Evolutionary conservation across 2,797 vertebrate genomes (phyloP).

Genomic region (Sebastes diaconus): DNA sequence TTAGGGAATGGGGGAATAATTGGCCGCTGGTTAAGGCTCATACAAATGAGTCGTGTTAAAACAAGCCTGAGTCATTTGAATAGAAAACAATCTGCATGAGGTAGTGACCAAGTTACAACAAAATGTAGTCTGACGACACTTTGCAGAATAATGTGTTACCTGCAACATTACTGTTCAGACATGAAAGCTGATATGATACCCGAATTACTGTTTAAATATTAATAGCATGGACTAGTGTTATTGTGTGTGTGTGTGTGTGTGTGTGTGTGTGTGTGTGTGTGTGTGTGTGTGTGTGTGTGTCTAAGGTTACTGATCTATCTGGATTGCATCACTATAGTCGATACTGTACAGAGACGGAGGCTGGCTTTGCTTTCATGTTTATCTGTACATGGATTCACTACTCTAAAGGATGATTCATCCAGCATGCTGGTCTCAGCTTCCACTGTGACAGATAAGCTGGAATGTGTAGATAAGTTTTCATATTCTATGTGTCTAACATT

Average conservation of each 20-base stretch:
- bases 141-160: not conserved
- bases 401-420: conserved; percentile 20
- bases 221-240: not conserved
- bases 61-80: not conserved
- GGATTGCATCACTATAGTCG: conserved; percentile 29
- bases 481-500: not conserved
- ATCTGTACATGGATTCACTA: conserved; percentile 10
- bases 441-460: not conserved
- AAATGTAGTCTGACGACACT: not conserved
- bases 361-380: conserved; percentile 25
- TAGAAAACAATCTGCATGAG: not conserved
- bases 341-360: conserved; percentile 32
- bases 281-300: not conserved
- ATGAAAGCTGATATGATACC: conserved; percentile 25
- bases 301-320: conserved; percentile 35
- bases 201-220: conserved; percentile 41
- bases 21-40: too few relatives aligned
- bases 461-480: conserved; percentile 6
- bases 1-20: too few relatives aligned
- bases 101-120: not conserved
- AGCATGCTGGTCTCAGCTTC: not conserved
- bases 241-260: not conserved
- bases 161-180: not conserved
- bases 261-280: not conserved
- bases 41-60: too few relatives aligned